Conservation (phyloP, 2,113 vertebrate genomes). For the Mirza zaza region DNA sequence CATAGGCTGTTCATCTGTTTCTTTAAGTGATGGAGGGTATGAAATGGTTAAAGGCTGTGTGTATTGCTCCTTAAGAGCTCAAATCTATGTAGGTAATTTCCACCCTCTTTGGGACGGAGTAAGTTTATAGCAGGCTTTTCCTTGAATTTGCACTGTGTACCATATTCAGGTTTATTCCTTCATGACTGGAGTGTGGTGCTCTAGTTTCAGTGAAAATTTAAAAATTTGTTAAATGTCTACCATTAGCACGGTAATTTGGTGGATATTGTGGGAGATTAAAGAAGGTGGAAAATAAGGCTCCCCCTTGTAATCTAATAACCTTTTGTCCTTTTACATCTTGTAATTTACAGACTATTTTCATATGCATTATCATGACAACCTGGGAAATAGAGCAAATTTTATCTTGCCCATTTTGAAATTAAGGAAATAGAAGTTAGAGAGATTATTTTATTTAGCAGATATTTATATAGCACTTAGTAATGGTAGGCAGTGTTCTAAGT, state of each 20-base stretch:
- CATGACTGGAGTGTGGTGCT: neutral
- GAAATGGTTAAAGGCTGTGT: slow-evolving; percentile 16
- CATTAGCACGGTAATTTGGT: slow-evolving; percentile 7
- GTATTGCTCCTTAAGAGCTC: slow-evolving; percentile 26
- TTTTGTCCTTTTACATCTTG: neutral
- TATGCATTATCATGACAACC: neutral
- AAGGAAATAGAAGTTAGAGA: neutral
- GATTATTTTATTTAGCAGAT: slow-evolving; percentile 40
- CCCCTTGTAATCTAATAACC: neutral
- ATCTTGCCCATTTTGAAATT: slow-evolving; percentile 34
- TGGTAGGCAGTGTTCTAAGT: slow-evolving; percentile 1
- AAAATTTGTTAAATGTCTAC: neutral
- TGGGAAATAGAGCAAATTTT: slow-evolving; percentile 35
- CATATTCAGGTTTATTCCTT: neutral
- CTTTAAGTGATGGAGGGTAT: neutral
- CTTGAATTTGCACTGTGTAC: neutral
- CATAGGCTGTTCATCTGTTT: slow-evolving; percentile 40
- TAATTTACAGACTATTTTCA: neutral
- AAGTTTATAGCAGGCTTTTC: neutral
- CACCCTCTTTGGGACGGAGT: neutral
- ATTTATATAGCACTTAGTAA: neutral
- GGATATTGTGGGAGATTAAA: neutral
- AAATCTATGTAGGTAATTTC: slow-evolving; percentile 45
- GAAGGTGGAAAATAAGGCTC: neutral
- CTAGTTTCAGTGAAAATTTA: neutral